A percentile compares a stretch with the other conserved stretches of the same genome.
Evolutionary conservation across 1,140 invertebrate species (phyloP).

Genomic region (Drosophila asahinai): DNA sequence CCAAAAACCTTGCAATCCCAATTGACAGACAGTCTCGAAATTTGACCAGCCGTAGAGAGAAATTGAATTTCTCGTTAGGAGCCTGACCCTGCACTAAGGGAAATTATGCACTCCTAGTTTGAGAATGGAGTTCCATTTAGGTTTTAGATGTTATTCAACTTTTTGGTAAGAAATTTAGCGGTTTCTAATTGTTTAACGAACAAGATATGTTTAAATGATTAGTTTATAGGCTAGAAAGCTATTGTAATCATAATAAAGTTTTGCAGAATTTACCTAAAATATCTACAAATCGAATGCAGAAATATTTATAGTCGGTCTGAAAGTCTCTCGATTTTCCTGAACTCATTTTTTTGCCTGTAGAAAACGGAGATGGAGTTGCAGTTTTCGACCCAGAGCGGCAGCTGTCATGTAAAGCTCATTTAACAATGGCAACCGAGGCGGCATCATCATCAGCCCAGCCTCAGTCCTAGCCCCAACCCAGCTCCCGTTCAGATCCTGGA

Average conservation of each 20-base stretch:
- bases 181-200: not conserved
- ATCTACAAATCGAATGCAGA: not conserved
- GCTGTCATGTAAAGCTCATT: constrained; percentile 65
- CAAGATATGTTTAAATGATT: not conserved
- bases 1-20: constrained; percentile 51
- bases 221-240: not conserved
- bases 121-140: not conserved
- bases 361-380: constrained; percentile 8
- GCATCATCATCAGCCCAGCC: constrained; percentile 43
- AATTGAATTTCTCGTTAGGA: constrained; percentile 62
- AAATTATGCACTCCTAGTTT: not conserved
- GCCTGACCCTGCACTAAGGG: constrained; percentile 15
- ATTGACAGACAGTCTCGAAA: constrained; percentile 63
- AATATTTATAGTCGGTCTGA: not conserved
- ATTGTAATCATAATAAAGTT: not conserved
- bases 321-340: not conserved
- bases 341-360: constrained; percentile 6
- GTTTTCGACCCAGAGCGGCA: constrained; percentile 43
- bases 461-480: not conserved
- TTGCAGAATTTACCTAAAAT: not conserved
- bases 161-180: not conserved
- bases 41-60: constrained; percentile 63
- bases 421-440: constrained; percentile 62
- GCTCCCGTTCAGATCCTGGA: constrained; percentile 18
- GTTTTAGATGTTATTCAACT: not conserved